phyloP scores from a whole-genome alignment of 2,888 invertebrate genomes.

The Scaptomyza polygonia region DNA sequence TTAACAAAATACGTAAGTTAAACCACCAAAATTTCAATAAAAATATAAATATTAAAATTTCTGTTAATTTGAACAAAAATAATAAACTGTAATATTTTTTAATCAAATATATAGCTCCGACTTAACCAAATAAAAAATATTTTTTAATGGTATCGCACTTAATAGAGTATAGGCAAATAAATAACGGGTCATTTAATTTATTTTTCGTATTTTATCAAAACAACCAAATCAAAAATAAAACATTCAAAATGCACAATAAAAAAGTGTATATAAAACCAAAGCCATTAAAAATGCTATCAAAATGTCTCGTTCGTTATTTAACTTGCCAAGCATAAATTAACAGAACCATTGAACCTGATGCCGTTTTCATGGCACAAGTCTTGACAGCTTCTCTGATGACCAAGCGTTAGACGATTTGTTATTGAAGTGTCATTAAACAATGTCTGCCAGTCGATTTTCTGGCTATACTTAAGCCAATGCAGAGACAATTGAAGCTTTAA shows the following conservation, averaged over 20 bases:
- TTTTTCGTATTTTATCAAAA: not conserved
- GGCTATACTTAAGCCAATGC: conserved; percentile 16
- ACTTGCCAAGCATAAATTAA: conserved; percentile 50
- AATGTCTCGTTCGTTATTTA: conserved; percentile 13
- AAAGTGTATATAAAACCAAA: conserved; percentile 28
- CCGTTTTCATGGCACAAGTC: conserved; percentile 39
- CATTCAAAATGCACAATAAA: conserved; percentile 27
- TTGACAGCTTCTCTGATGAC: conserved; percentile 19
- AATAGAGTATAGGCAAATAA: not conserved
- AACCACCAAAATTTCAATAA: too few relatives aligned
- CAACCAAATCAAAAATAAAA: not conserved
- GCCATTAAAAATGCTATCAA: conserved; percentile 33
- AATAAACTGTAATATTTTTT: too few relatives aligned
- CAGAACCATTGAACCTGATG: conserved; percentile 45
- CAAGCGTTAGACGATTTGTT: conserved; percentile 45
- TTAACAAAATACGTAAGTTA: too few relatives aligned
- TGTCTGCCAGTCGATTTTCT: conserved; percentile 37
- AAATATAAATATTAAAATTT: too few relatives aligned
- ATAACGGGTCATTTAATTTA: not conserved
- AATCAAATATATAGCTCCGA: too few relatives aligned
- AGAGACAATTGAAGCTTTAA: not conserved
- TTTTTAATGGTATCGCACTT: not conserved
- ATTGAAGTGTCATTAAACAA: conserved; percentile 41
- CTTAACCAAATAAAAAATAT: too few relatives aligned
- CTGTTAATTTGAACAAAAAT: too few relatives aligned